phyloP scores from a whole-genome alignment of 2,888 invertebrate genomes.

The Pristionchus maxplancki region DNA sequence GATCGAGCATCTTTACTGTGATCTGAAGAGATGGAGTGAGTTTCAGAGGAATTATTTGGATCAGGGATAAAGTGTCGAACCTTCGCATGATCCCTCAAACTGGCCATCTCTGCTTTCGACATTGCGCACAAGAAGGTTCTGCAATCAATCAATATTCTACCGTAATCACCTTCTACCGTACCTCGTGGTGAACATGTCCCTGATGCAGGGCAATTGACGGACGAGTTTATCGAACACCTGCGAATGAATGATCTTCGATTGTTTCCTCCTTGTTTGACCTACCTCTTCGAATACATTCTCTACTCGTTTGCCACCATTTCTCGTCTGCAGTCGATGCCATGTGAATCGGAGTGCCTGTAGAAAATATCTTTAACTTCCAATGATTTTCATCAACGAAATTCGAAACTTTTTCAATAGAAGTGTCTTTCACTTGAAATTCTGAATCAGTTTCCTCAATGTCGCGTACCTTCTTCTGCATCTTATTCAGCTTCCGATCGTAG shows the following conservation, averaged over 20 bases:
- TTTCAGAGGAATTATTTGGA: not conserved
- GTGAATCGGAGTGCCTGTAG: slow-evolving; percentile 67
- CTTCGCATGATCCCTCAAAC: slow-evolving; percentile 73
- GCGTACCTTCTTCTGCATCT: slow-evolving; percentile 72
- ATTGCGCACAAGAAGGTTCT: slow-evolving; percentile 76
- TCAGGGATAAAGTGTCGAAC: slow-evolving; percentile 49
- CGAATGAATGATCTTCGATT: not conserved
- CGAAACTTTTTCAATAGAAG: not conserved
- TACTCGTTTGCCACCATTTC: slow-evolving; percentile 76
- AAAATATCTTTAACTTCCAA: not conserved
- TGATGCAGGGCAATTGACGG: slow-evolving; percentile 68
- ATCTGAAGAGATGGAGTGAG: slow-evolving; percentile 43
- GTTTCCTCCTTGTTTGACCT: not conserved
- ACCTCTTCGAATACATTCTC: slow-evolving; percentile 77
- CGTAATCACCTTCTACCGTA: not conserved
- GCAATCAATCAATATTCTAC: not conserved
- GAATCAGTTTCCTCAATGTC: not conserved
- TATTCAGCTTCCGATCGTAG: slow-evolving; percentile 73
- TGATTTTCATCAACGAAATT: not conserved
- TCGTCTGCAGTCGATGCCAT: slow-evolving; percentile 75
- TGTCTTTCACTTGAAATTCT: not conserved
- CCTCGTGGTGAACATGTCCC: slow-evolving; percentile 75
- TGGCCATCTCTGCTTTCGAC: slow-evolving; percentile 69
- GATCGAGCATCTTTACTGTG: slow-evolving; percentile 73
- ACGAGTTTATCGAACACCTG: slow-evolving; percentile 71